A percentile compares a stretch with the other conserved stretches of the same genome.
These are phyloP conservation scores for Achroia grisella DNA, from an alignment of 1,140 invertebrate genomes.

Conservation along the genomic window DNA sequence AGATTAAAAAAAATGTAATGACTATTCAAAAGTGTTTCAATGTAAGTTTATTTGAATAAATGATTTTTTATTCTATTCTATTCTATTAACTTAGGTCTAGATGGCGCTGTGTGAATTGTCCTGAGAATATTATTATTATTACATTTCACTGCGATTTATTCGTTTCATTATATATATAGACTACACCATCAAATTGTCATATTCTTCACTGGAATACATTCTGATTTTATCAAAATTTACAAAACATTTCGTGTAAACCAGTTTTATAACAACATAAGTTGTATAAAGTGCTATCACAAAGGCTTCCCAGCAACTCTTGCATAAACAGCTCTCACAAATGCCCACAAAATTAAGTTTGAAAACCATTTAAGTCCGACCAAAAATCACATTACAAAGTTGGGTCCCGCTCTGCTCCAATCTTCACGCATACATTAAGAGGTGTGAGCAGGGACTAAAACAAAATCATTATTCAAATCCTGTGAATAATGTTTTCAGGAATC, in stretches of 20 bases:
- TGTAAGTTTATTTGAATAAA: too few relatives aligned
- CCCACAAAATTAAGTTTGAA: conserved; percentile 54
- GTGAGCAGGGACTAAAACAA: conserved; percentile 57
- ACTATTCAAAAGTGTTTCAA: too few relatives aligned
- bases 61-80: too few relatives aligned
- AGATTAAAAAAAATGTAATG: too few relatives aligned
- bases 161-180: too few relatives aligned
- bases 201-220: too few relatives aligned
- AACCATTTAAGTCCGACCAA: conserved; percentile 63
- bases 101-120: too few relatives aligned
- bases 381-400: conserved; percentile 62
- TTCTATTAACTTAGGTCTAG: too few relatives aligned
- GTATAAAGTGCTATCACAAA: neutral
- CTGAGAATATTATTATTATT: too few relatives aligned
- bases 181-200: too few relatives aligned
- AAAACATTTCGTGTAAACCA: neutral
- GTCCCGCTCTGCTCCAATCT: conserved; percentile 35
- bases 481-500: conserved; percentile 70
- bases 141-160: too few relatives aligned
- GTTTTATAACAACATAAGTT: too few relatives aligned
- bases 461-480: conserved; percentile 70
- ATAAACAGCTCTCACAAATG: conserved; percentile 24
- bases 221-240: neutral
- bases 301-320: conserved; percentile 5
- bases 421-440: conserved; percentile 65